phyloP scores from a whole-genome alignment of 2,888 invertebrate species.

The Onthophagus sagittarius region DNA sequence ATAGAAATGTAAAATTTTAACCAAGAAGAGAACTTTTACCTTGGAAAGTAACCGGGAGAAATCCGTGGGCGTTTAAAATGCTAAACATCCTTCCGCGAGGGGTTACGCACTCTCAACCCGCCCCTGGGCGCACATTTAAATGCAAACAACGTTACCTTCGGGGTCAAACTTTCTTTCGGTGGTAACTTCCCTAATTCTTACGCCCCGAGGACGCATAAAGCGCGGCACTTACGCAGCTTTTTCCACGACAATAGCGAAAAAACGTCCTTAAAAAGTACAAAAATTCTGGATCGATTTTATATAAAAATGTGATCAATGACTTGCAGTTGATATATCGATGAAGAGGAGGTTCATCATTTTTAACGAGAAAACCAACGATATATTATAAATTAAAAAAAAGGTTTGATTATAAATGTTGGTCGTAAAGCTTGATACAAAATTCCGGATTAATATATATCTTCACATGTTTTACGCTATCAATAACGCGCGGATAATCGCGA shows the following conservation, averaged over 20 bases:
- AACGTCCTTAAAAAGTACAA: too few relatives aligned
- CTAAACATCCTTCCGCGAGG: not conserved
- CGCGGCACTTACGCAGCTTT: not conserved
- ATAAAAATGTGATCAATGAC: too few relatives aligned
- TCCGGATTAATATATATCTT: not conserved
- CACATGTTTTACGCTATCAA: not conserved
- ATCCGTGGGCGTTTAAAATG: not conserved
- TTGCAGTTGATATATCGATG: too few relatives aligned
- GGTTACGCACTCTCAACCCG: not conserved
- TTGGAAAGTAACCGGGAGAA: not conserved
- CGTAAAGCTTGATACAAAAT: not conserved
- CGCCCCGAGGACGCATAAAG: not conserved
- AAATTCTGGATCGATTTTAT: too few relatives aligned
- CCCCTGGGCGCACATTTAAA: not conserved
- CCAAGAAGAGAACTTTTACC: not conserved
- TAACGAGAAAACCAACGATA: not conserved
- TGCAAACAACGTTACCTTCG: not conserved
- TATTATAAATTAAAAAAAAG: not conserved
- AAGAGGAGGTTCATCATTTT: too few relatives aligned
- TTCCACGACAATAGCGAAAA: not conserved
- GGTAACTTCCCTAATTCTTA: not conserved
- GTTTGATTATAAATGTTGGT: not conserved
- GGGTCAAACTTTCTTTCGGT: not conserved
- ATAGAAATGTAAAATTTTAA: not conserved
- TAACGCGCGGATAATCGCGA: not conserved